Evolutionary conservation across 30 jellyfish, hydroid and myxozoan genomes (phyloP).

Genomic region (Cassiopea andromeda): DNA sequence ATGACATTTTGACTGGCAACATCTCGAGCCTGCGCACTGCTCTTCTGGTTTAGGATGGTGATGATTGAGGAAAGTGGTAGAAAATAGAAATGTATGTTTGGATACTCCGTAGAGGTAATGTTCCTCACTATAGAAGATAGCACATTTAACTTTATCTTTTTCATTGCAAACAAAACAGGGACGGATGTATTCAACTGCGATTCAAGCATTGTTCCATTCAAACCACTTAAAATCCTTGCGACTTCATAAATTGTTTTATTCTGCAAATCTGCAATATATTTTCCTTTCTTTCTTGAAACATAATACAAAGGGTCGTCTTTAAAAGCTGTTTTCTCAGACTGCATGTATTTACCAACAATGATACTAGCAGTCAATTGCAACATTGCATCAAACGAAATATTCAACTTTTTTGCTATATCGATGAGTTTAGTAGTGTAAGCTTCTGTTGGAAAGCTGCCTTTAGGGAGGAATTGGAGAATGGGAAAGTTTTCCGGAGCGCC

Average conservation of each 20-base stretch:
- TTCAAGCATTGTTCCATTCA: neutral
- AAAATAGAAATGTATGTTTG: slow-evolving; percentile 31
- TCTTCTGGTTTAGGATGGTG: neutral
- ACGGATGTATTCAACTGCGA: neutral
- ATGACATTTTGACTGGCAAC: neutral
- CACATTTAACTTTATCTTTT: neutral
- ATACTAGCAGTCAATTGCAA: neutral
- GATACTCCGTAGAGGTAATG: neutral
- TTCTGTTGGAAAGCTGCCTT: neutral
- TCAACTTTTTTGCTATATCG: slow-evolving; percentile 28
- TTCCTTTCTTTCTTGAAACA: slow-evolving; percentile 11
- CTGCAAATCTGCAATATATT: neutral
- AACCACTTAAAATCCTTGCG: neutral
- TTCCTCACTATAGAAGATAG: slow-evolving; percentile 8
- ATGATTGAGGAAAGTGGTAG: slow-evolving; percentile 35
- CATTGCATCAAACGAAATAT: slow-evolving; percentile 6
- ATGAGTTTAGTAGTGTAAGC: slow-evolving; percentile 10
- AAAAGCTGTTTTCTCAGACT: neutral
- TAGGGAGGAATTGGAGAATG: slow-evolving; percentile 1
- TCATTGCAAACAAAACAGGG: neutral
- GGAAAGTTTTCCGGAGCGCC: slow-evolving; percentile 64
- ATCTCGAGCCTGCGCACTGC: neutral
- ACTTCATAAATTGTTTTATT: slow-evolving; percentile 16
- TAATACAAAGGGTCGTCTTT: slow-evolving; percentile 27
- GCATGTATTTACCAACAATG: neutral